These are phyloP conservation scores for Galerucella pusilla DNA, from an alignment of 2,888 invertebrate species.

Conservation along the genomic window DNA sequence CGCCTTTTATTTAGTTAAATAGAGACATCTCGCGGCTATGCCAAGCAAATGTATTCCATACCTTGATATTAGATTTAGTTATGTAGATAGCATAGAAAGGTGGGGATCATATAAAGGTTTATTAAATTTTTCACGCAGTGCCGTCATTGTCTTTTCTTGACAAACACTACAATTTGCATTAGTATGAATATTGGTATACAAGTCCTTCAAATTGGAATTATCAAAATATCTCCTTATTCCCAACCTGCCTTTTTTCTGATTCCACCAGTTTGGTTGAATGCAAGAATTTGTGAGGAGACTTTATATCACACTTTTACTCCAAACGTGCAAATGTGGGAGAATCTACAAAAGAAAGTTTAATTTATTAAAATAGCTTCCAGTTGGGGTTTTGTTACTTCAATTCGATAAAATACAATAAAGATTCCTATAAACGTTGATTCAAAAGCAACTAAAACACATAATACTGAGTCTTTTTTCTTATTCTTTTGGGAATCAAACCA, in stretches of 20 bases:
- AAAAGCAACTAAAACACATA: neutral
- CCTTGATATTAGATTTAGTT: neutral
- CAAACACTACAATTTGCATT: too few species aligned
- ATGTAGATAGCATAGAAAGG: neutral
- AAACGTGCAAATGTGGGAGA: slow-evolving; percentile 20
- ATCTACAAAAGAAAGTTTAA: slow-evolving; percentile 22
- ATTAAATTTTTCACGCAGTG: neutral
- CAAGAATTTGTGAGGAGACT: neutral
- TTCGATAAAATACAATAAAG: slow-evolving; percentile 15
- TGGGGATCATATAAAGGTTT: neutral
- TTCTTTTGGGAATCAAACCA: too few species aligned
- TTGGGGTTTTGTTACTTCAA: slow-evolving; percentile 2
- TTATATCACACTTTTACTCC: slow-evolving; percentile 27
- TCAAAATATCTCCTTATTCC: neutral
- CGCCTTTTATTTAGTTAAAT: slow-evolving; percentile 35
- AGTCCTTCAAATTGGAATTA: too few species aligned
- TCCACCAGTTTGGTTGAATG: neutral
- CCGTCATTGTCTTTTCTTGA: neutral
- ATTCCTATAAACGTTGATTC: neutral
- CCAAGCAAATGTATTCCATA: slow-evolving; percentile 6
- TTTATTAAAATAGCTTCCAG: slow-evolving; percentile 20
- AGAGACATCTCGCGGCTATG: slow-evolving; percentile 5
- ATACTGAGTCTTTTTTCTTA: too few species aligned
- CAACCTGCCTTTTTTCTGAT: neutral
- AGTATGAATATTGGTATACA: too few species aligned